phyloP scores from a whole-genome alignment of 2,797 vertebrate genomes.

The Scarus forsteni region DNA sequence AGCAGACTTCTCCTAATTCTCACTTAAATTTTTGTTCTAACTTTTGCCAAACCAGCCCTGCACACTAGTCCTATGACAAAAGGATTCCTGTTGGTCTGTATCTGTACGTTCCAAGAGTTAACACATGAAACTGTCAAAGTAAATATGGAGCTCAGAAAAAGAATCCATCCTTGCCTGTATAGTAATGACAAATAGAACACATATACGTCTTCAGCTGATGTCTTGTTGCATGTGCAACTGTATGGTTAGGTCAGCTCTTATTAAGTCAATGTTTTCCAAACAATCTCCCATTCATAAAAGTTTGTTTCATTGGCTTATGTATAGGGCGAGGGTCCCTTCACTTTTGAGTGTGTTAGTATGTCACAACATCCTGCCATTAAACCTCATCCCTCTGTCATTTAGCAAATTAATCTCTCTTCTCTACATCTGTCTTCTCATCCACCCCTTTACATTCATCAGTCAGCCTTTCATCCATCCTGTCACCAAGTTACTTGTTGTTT shows the following conservation, averaged over 20 bases:
- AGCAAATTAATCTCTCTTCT: slow-evolving; percentile 35
- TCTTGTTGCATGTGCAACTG: neutral
- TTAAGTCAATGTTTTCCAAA: too few species aligned
- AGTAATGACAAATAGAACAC: too few species aligned
- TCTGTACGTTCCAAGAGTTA: too few species aligned
- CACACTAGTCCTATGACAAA: too few species aligned
- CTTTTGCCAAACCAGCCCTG: too few species aligned
- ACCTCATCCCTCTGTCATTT: slow-evolving; percentile 36
- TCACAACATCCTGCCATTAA: slow-evolving; percentile 35
- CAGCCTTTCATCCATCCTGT: slow-evolving; percentile 9
- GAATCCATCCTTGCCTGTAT: too few species aligned
- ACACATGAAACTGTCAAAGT: too few species aligned
- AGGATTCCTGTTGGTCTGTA: too few species aligned
- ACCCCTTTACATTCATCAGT: slow-evolving; percentile 30
- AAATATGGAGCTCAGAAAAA: too few species aligned
- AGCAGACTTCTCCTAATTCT: too few species aligned
- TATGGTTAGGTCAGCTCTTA: neutral
- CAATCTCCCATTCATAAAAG: slow-evolving; percentile 1
- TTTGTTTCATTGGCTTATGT: slow-evolving; percentile 28
- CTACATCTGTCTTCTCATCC: slow-evolving; percentile 25
- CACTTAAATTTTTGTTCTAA: too few species aligned
- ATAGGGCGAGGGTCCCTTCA: slow-evolving; percentile 1
- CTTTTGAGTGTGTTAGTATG: slow-evolving; percentile 23
- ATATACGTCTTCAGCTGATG: neutral
- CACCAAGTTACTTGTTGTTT: too few species aligned